These are phyloP conservation scores for Mobula birostris DNA, from an alignment of 2,113 vertebrate species.

Conservation along the genomic window DNA sequence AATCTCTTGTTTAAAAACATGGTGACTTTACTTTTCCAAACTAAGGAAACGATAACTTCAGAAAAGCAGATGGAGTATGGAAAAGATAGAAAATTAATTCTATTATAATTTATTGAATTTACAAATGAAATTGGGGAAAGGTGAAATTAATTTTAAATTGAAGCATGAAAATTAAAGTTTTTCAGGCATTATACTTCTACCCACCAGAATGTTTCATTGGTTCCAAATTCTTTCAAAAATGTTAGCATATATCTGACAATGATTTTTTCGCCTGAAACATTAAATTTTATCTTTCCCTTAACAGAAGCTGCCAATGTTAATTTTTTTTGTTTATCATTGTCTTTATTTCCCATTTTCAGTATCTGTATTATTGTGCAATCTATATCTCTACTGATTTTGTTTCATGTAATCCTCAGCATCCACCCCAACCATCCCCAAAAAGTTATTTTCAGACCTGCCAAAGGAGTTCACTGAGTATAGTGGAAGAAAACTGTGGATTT, in stretches of 20 bases:
- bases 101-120: neutral
- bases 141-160: neutral
- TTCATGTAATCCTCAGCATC: neutral
- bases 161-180: neutral
- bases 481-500: conserved; percentile 97
- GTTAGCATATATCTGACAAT: no score
- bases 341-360: neutral
- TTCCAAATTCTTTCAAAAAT: neutral
- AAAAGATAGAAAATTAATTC: neutral
- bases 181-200: neutral
- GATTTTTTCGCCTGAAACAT: neutral
- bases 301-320: neutral
- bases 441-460: conserved; percentile 78
- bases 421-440: neutral
- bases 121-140: neutral
- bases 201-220: no score
- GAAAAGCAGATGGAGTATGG: neutral
- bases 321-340: neutral
- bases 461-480: conserved; percentile 94
- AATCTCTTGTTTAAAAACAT: no score
- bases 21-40: no score
- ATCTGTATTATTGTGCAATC: neutral
- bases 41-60: neutral
- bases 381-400: neutral
- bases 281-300: neutral